Base-by-base conservation (phyloP, 1,140 invertebrate genomes). In the Tetraneura akinire region DNA sequence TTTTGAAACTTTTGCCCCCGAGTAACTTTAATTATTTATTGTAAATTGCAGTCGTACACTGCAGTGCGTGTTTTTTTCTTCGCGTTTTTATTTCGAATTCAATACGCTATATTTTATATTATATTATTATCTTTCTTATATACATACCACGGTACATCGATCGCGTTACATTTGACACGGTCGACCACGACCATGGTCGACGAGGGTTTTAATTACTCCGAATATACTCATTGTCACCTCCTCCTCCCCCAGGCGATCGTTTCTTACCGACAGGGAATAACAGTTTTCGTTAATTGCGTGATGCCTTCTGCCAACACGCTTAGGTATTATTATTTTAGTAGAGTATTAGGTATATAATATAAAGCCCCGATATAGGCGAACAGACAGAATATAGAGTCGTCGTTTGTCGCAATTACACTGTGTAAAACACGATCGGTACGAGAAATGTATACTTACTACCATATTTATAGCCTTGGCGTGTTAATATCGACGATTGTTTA, bases 401-500 rank as follows among this genome's bases (percentile, higher is more conserved):
- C 13, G 66, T n/a, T 42, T 68, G 64, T 68, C 64, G 37, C 21
- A 42, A 47, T 68, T 47, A 47, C 42, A 23, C 3, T 37, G 10
- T 26, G 66, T 47, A 16, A 68, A 68, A 68, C 66, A 47, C 13
- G 66, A 45, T 47, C 66, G 8, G 66, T 23, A 47, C 42, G n/a
- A 68, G 23, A 37, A 47, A 13, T 11, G 42, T 47, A n/a, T n/a
- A n/a, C n/a, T n/a, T n/a, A n/a, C n/a, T n/a, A n/a, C n/a, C n/a
- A n/a, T n/a, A 68, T 68, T 68, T 68, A 68, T 68, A 23, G 37
- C 42, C n/a, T 68, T 68, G 23, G 23, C 68, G 47, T 51, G 68
- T 71, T 51, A 29, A 71, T 49, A 51, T 71, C 51, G 51, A 71
- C 68, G 9, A 71, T 71, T 71, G 47, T 71, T 71, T 71, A n/a